A percentile compares a stretch with the other conserved stretches of the same genome.
These are phyloP conservation scores for Pandemis heparana DNA, from an alignment of 2,888 invertebrate genomes.

Conservation along the genomic window DNA sequence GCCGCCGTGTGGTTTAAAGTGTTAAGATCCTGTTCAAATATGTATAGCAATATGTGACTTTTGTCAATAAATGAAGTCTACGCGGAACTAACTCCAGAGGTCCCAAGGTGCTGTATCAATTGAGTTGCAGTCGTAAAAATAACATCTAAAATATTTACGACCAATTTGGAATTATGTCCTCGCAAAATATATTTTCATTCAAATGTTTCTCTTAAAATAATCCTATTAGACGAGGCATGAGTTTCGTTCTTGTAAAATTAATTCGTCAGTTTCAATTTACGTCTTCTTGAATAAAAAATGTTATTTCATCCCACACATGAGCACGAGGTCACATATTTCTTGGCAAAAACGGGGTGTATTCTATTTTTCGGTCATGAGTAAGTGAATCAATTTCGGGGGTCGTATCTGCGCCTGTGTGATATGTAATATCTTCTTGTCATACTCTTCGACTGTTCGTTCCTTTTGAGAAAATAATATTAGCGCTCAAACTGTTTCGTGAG, in stretches of 20 bases:
- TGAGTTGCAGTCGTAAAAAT: not conserved
- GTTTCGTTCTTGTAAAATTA: slow-evolving; percentile 15
- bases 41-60: too few species aligned
- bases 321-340: slow-evolving; percentile 25
- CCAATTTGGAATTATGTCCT: slow-evolving; percentile 7
- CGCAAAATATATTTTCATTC: slow-evolving; percentile 7
- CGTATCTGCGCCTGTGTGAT: slow-evolving; percentile 7
- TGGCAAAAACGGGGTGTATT: slow-evolving; percentile 21
- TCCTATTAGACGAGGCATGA: slow-evolving; percentile 7
- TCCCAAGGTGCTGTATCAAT: not conserved
- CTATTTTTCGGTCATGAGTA: slow-evolving; percentile 31
- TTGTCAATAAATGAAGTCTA: too few species aligned
- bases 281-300: slow-evolving; percentile 32
- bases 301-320: slow-evolving; percentile 16
- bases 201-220: slow-evolving; percentile 21
- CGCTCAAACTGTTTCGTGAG: not conserved
- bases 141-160: slow-evolving; percentile 6
- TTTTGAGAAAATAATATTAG: not conserved
- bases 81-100: not conserved
- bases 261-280: slow-evolving; percentile 39
- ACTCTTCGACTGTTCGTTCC: not conserved
- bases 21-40: too few species aligned
- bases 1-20: too few species aligned
- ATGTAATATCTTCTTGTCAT: slow-evolving; percentile 16
- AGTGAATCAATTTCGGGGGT: slow-evolving; percentile 28